Percentiles rank a stretch among this genome's conserved stretches.
Evolutionary conservation across 2,888 invertebrate species (phyloP).

Genomic region (Nemapogon koenigi): DNA sequence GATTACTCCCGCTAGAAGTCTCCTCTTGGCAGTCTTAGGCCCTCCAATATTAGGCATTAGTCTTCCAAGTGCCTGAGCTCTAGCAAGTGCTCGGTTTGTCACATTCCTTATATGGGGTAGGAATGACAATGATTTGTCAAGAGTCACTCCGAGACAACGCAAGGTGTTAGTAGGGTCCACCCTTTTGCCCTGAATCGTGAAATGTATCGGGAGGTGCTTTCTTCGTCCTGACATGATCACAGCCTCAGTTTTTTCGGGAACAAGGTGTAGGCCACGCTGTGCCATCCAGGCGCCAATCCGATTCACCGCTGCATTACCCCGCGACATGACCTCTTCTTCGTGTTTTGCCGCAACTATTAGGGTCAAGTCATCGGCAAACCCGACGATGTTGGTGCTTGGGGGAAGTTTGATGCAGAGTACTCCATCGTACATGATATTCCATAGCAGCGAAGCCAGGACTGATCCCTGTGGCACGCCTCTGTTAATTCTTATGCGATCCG

Average conservation of each 20-base stretch:
- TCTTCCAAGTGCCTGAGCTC: not conserved
- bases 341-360: constrained; percentile 6
- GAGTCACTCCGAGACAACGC: not conserved
- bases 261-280: not conserved
- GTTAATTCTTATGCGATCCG: not conserved
- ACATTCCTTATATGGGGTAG: not conserved
- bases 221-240: not conserved
- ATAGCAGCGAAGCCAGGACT: not conserved
- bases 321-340: constrained; percentile 3
- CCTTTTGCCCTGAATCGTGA: not conserved
- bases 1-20: not conserved
- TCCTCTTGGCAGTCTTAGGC: not conserved
- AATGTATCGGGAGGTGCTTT: no score
- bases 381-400: constrained; percentile 6
- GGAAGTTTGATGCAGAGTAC: constrained; percentile 11
- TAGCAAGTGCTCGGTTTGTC: not conserved
- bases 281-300: constrained; percentile 3
- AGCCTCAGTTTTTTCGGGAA: constrained; percentile 4
- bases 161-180: not conserved
- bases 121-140: not conserved
- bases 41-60: not conserved
- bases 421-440: constrained; percentile 6
- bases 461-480: not conserved
- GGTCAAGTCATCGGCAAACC: constrained; percentile 15
- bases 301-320: not conserved